phyloP scores from a whole-genome alignment of 2,888 invertebrate species.

The Spicauda simplicius region DNA sequence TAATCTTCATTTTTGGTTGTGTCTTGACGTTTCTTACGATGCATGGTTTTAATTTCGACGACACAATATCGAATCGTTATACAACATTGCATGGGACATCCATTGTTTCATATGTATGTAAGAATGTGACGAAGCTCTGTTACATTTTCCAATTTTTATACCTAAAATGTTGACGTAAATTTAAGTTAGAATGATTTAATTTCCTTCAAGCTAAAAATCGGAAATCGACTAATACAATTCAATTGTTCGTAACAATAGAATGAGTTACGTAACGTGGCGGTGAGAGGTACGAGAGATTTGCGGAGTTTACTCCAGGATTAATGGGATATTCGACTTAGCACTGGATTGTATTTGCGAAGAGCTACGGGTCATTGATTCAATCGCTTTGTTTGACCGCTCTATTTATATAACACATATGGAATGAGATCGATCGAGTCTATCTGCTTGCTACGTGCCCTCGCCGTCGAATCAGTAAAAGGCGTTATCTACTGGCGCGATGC shows the following conservation, averaged over 20 bases:
- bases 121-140: too few species aligned
- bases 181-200: neutral
- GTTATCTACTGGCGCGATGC: slow-evolving; percentile 23
- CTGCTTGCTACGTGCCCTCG: slow-evolving; percentile 38
- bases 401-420: slow-evolving; percentile 52
- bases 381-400: slow-evolving; percentile 50
- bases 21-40: too few species aligned
- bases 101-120: too few species aligned
- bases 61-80: too few species aligned
- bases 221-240: neutral
- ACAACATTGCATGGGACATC: too few species aligned
- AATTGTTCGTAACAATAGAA: neutral
- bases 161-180: too few species aligned
- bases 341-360: slow-evolving; percentile 42
- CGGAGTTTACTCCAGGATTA: slow-evolving; percentile 28
- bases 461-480: slow-evolving; percentile 36
- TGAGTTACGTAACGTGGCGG: slow-evolving; percentile 27
- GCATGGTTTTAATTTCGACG: too few species aligned
- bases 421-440: slow-evolving; percentile 49
- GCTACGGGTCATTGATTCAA: slow-evolving; percentile 50
- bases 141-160: too few species aligned
- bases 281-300: slow-evolving; percentile 36
- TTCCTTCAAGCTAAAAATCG: neutral
- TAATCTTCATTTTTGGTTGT: too few species aligned
- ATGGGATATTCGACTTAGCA: slow-evolving; percentile 28